Conservation (phyloP, 2,113 vertebrate genomes). For the Aphyosemion australe region DNA sequence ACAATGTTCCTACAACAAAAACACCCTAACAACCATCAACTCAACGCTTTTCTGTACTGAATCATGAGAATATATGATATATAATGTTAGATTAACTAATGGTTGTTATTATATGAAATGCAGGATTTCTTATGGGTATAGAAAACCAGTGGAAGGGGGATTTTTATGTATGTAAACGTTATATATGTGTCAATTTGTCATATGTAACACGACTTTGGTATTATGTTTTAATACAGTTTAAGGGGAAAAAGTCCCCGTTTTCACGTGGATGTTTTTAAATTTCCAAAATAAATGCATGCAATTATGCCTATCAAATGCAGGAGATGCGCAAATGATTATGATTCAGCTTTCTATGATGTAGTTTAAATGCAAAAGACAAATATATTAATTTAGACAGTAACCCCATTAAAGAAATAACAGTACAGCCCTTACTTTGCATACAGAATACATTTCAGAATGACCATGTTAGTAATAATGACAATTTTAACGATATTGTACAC, state of each 20-base stretch:
- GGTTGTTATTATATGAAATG: neutral
- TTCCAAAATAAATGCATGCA: neutral
- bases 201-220: neutral
- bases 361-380: too few species aligned
- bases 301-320: neutral
- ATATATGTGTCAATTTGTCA: too few species aligned
- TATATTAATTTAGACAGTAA: neutral
- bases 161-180: too few species aligned
- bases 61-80: neutral
- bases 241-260: too few species aligned
- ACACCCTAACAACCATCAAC: conserved; percentile 42
- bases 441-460: too few species aligned
- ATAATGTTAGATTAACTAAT: neutral
- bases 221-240: neutral
- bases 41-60: neutral
- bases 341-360: neutral
- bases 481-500: too few species aligned
- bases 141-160: neutral
- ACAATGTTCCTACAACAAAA: neutral
- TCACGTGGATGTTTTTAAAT: neutral
- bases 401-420: too few species aligned
- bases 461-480: too few species aligned
- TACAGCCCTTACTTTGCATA: too few species aligned
- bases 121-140: too few species aligned
- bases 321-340: neutral